phyloP scores from a whole-genome alignment of 2,113 vertebrate species.

The Nothoprocta pentlandii region DNA sequence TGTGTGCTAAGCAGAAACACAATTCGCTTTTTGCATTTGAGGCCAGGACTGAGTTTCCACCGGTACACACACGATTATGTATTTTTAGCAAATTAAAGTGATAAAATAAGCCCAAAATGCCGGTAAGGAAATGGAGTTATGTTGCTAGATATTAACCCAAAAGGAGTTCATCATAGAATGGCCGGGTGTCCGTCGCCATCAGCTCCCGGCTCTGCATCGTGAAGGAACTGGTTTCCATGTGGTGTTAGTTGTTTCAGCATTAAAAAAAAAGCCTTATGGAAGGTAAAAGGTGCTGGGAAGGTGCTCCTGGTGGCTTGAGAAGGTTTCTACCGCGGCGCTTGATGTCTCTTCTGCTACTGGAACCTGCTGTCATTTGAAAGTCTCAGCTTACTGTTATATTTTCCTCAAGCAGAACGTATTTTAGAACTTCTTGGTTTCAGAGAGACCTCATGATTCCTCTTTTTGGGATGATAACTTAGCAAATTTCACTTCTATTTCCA shows the following conservation, averaged over 20 bases:
- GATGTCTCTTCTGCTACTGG: not conserved
- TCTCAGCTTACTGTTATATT: not conserved
- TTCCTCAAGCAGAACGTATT: not conserved
- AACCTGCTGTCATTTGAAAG: not conserved
- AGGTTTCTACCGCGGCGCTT: not conserved
- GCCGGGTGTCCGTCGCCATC: too few species aligned
- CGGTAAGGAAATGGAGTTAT: not conserved
- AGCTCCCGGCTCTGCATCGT: too few species aligned
- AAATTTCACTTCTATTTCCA: not conserved
- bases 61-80: not conserved
- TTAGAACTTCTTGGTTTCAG: not conserved
- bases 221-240: too few species aligned
- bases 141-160: not conserved
- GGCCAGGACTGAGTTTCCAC: not conserved
- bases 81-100: not conserved
- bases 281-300: not conserved
- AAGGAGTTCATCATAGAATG: not conserved
- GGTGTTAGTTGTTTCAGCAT: not conserved
- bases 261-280: not conserved
- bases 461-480: not conserved
- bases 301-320: rapidly evolving
- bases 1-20: not conserved
- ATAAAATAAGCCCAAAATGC: not conserved
- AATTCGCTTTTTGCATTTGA: not conserved
- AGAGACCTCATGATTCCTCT: not conserved